A percentile compares a stretch with the other conserved stretches of the same genome.
Evolutionary conservation across 2,888 invertebrate genomes (phyloP).

Genomic region (Bedellia somnulentella): DNA sequence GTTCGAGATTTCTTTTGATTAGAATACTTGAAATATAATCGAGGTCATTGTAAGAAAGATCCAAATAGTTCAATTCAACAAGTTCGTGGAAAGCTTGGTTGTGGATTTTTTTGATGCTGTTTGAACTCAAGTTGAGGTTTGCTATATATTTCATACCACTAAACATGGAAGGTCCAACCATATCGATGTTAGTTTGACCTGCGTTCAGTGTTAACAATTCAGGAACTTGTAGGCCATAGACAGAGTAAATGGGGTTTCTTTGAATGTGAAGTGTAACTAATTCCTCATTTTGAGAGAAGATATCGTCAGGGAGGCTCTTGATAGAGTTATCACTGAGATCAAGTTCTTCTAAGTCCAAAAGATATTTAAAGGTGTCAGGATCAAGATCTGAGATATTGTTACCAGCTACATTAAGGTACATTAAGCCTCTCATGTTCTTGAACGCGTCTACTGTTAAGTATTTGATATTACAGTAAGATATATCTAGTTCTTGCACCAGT

Average conservation of each 20-base stretch:
- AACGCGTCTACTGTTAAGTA: slow-evolving; percentile 67
- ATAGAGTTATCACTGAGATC: slow-evolving; percentile 73
- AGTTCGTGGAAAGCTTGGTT: slow-evolving; percentile 69
- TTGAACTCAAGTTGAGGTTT: slow-evolving; percentile 69
- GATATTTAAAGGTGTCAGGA: slow-evolving; percentile 61
- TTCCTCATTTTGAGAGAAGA: slow-evolving; percentile 67
- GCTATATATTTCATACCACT: slow-evolving; percentile 65
- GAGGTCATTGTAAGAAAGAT: slow-evolving; percentile 73
- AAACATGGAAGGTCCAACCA: slow-evolving; percentile 67
- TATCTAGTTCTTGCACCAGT: slow-evolving; percentile 70
- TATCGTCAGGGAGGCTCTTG: slow-evolving; percentile 60
- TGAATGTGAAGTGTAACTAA: slow-evolving; percentile 70
- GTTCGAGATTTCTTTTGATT: slow-evolving; percentile 68
- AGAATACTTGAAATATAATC: slow-evolving; percentile 68
- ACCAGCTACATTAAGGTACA: slow-evolving; percentile 68
- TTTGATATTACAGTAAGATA: slow-evolving; percentile 69
- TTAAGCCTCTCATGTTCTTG: slow-evolving; percentile 64
- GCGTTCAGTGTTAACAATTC: slow-evolving; percentile 69
- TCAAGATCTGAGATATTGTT: slow-evolving; percentile 67
- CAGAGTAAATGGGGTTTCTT: slow-evolving; percentile 67
- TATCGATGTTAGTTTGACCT: slow-evolving; percentile 67
- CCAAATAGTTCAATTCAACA: slow-evolving; percentile 67
- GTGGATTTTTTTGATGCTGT: slow-evolving; percentile 68
- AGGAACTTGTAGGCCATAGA: slow-evolving; percentile 63
- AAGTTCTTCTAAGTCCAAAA: slow-evolving; percentile 69